Base-by-base conservation (phyloP, 2,888 invertebrate species). In the Hirtodrosophila confusa region DNA sequence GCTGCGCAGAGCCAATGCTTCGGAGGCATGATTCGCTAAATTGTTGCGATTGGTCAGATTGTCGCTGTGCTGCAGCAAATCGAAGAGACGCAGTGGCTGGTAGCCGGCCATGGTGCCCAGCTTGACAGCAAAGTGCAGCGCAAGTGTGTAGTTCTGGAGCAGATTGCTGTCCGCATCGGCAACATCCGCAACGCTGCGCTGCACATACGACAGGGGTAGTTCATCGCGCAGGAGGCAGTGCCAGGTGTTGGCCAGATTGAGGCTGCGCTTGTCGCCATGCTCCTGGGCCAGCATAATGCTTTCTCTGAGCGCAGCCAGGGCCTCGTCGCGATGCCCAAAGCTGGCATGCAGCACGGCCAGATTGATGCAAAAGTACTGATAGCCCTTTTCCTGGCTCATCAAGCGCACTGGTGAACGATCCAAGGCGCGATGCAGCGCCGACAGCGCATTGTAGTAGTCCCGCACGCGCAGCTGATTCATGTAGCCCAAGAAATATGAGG, bases 351-450 rank as follows among this genome's bases (percentile, higher is more conserved):
- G 93, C 23, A 97, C 95, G 0, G 97, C 97, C 70, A 98, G 93
- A 90, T 97, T 98, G n/a, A 98, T 93, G 12, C 97, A 96, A 5
- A 98, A 97, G 90, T 96, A 98, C 88, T 98, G 93, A 86, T 96
- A 96, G 40, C 95, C 95, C 54, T 89, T 80, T 47, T 90, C 97
- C 96, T 90, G 97, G 96, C 91, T 96, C 97, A 90, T 96, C 95
- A 92, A 72, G 12, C 90, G 87, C 70, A 90, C 89, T 94, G 96
- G 54, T 96, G 93, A 87, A 94, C 97, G 86, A 96, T 96, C 87
- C 95, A 93, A 5, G 95, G 96, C 31, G 95, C 97, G 80, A 75
- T 90, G 91, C 5, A 91, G 66, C 0, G 91, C 89, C 43, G 90
- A 86, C 9, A 91, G 48, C 0, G 91, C 84, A 55, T 89, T 89